A percentile compares a stretch with the other conserved stretches of the same genome.
phyloP scores from a whole-genome alignment of 2,113 vertebrate species.

The Abramis brama region DNA sequence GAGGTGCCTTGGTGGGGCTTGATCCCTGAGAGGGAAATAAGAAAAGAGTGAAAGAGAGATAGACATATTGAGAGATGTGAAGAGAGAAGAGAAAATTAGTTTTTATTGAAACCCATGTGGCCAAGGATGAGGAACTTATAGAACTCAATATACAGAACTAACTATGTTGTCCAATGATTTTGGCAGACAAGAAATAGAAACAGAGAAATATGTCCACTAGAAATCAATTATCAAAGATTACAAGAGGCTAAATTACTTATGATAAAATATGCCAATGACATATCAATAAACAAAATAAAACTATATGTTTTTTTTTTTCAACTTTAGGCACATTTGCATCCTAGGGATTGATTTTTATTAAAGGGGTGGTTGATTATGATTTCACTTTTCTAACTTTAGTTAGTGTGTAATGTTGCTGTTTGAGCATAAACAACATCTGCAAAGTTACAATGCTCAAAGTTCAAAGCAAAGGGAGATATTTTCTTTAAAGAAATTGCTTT shows the following conservation, averaged over 20 bases:
- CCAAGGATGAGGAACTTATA: conserved; percentile 42
- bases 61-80: conserved; percentile 54
- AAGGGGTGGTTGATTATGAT: no score
- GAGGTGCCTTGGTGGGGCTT: conserved; percentile 72
- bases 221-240: not conserved
- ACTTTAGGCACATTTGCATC: not conserved
- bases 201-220: not conserved
- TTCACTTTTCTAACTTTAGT: no score
- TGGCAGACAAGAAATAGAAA: conserved; percentile 41
- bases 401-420: no score
- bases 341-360: not conserved
- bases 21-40: conserved; percentile 55
- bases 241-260: not conserved
- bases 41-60: conserved; percentile 43
- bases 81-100: conserved; percentile 34
- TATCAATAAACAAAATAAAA: not conserved
- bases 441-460: no score
- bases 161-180: conserved; percentile 56
- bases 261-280: not conserved
- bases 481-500: no score
- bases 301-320: not conserved
- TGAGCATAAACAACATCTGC: no score
- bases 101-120: conserved; percentile 19
- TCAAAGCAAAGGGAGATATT: no score
- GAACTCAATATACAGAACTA: conserved; percentile 52